Base-by-base conservation (phyloP, 2,113 vertebrate genomes). In the Microcebus jonahi region DNA sequence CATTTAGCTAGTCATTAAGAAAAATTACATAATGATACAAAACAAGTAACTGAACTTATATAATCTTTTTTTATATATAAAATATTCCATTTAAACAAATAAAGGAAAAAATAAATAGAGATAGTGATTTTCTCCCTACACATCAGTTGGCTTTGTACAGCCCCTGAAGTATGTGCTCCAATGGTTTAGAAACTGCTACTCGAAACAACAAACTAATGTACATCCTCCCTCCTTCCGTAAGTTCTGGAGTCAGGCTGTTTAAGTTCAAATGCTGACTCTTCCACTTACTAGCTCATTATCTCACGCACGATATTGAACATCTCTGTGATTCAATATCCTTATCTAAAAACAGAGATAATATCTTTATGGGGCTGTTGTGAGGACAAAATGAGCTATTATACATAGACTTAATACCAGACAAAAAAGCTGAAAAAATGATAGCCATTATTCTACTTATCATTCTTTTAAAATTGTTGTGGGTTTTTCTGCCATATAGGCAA, bases 401-500 rank as follows among this genome's bases (percentile, higher is more conserved):
- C 27, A 77, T 13, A 95, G 34, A 79, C 27, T 50, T 93, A 71
- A 34, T 21, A 57, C 12, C 17, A 67, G 45, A 93, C 12, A 95
- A 80, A 55, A 95, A 84, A 71, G n/a, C 27, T 94, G 75, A 83
- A 86, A 75, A 93, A 81, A 36, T 61, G 53, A 34, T 25, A 76
- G 53, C 42, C 79, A 70, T 68, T 48, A 8, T 63, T 86, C 29
- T 45, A 90, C 80, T 34, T 92, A 84, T 84, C 65, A 48, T 53
- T 88, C 70, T 71, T 70, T 88, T 23, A 77, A 23, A 84, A 34
- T n/a, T 75, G n/a, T 55, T 20, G 67, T 20, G 59, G 21, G 7
- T 14, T 34, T 83, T 80, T 73, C 23, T 18, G 36, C 39, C 9
- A 63, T 1, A 55, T 45, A 45, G 11, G 31, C 15, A 88, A 94